Conservation (phyloP, 1,140 invertebrate genomes). For the Pararge aegeria region DNA sequence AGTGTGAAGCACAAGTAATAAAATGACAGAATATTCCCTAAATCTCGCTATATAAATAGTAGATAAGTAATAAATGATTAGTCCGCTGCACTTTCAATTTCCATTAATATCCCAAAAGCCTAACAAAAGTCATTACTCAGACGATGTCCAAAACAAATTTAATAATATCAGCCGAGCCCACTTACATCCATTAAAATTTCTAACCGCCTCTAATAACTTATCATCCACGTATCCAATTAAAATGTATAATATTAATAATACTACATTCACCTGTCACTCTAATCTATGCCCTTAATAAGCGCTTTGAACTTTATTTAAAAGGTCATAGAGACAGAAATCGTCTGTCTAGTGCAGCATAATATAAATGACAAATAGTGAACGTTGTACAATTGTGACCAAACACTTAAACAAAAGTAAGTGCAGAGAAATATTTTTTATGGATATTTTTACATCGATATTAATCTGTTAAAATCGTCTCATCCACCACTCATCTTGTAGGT, state of each 20-base stretch:
- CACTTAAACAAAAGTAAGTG: conserved; percentile 3
- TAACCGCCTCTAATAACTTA: conserved; percentile 42
- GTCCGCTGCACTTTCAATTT: conserved; percentile 15
- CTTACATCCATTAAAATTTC: conserved; percentile 33
- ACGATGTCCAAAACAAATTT: conserved; percentile 30
- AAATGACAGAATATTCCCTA: neutral
- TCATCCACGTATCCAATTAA: conserved; percentile 48
- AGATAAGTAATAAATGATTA: neutral
- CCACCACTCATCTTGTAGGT: no score
- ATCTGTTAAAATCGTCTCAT: no score
- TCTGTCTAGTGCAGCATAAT: conserved; percentile 27
- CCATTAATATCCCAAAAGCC: conserved; percentile 18
- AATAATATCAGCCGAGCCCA: conserved; percentile 30
- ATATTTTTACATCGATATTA: no score
- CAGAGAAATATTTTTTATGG: neutral
- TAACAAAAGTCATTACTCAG: conserved; percentile 28
- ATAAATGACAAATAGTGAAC: conserved; percentile 30
- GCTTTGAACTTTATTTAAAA: conserved; percentile 16
- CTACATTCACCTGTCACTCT: conserved; percentile 51
- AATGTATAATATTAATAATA: conserved; percentile 53
- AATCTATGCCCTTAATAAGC: conserved; percentile 26
- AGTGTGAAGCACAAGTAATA: no score
- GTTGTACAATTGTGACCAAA: conserved; percentile 28
- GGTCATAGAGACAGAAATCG: conserved; percentile 28
- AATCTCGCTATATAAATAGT: neutral